Base-by-base conservation (phyloP, 2,113 vertebrate species). In the Malurus cyaneus region DNA sequence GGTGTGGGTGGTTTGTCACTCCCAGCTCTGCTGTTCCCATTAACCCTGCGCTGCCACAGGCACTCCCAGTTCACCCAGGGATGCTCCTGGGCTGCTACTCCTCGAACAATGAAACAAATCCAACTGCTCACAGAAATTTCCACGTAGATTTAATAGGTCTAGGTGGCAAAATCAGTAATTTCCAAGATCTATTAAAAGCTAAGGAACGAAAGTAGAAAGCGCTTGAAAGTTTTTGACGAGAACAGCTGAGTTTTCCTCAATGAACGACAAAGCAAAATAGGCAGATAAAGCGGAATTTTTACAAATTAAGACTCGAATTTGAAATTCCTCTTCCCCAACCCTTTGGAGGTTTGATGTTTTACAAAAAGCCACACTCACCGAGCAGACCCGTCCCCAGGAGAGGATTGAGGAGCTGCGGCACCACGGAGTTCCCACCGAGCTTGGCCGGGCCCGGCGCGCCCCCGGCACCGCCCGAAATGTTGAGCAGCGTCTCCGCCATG, bases 341-440 rank as follows among this genome's bases (percentile, higher is more conserved):
- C 46, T 9, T 25, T 47, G 26, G 8, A 50, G 49, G 18, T 85
- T 95, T 7, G 1, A 5, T 5, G 11, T 87, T 54, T 46, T 41
- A 93, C 95, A 93, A 76, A 94, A 95, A 96, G 86, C 91, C 6
- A 78, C 94, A 97, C 98, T 98, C 92, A 98, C 98, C 98, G 71
- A 98, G 97, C 96, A 98, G 97, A 93, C 98, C 98, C 9, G 98
- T 98, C 93, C 98, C 98, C 97, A 98, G 98, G 34, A 98, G 98
- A 95, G 98, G 98, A 97, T 98, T 98, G 90, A 98, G 98, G 88
- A 98, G 98, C 97, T 98, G 98, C 78, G 98, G 98, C 98, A 98
- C 95, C 97, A 98, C 97, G 91, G 98, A 97, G 97, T 97, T 97
- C 96, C 56, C 96, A 98, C 77, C 94, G 98, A 98, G 94, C 97